These are phyloP conservation scores for Idaea aversata DNA, from an alignment of 2,888 invertebrate genomes.

Conservation along the genomic window DNA sequence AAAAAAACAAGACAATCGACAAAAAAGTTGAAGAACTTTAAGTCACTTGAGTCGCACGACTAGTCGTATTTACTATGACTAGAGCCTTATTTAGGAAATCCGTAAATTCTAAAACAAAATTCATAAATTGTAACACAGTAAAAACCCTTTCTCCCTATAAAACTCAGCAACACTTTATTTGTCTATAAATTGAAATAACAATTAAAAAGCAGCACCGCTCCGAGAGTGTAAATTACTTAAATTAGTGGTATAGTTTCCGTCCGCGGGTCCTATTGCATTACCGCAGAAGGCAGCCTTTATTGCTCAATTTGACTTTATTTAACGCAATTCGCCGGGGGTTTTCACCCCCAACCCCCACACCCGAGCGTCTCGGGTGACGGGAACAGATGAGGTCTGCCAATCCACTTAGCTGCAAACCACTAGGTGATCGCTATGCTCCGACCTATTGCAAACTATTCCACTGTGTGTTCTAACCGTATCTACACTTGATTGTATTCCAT, in stretches of 20 bases:
- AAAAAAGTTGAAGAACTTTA: no score
- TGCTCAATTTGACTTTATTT: slow-evolving; percentile 81
- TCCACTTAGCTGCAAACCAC: slow-evolving; percentile 73
- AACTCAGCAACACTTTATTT: neutral
- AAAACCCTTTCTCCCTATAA: neutral
- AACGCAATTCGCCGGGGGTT: slow-evolving; percentile 61
- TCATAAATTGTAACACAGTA: neutral
- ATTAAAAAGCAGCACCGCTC: slow-evolving; percentile 4
- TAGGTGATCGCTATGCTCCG: slow-evolving; percentile 62
- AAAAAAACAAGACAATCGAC: no score
- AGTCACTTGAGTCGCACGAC: no score
- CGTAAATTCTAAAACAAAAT: neutral
- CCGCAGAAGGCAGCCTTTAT: slow-evolving; percentile 74
- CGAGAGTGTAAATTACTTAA: slow-evolving; percentile 61
- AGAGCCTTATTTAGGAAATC: neutral
- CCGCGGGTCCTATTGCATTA: slow-evolving; percentile 71
- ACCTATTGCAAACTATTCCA: slow-evolving; percentile 32
- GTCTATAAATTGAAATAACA: slow-evolving; percentile 1
- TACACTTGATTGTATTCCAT: neutral
- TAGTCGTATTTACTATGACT: neutral
- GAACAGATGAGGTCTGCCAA: slow-evolving; percentile 79
- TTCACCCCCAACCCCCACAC: slow-evolving; percentile 30
- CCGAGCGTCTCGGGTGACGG: slow-evolving; percentile 56
- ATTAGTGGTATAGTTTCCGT: slow-evolving; percentile 64
- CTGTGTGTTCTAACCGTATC: slow-evolving; percentile 7